A percentile compares a stretch with the other conserved stretches of the same genome.
Conservation (phyloP, 2,888 invertebrate species). For the Noctua janthina region DNA sequence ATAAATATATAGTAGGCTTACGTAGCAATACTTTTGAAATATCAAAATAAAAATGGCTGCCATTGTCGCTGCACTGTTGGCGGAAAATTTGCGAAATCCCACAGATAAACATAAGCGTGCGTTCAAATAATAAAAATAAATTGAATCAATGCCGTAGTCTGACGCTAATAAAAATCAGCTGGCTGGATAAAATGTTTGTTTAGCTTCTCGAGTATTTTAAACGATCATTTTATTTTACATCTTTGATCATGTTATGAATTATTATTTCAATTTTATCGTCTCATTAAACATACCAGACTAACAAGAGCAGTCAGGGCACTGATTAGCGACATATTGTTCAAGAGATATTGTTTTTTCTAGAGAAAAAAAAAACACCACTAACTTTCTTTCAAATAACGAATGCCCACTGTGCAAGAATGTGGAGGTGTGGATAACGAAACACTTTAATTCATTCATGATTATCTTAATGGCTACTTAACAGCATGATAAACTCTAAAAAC, state of each 20-base stretch:
- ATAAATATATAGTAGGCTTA: not conserved
- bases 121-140: slow-evolving; percentile 50
- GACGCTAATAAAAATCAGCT: slow-evolving; percentile 65
- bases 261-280: slow-evolving; percentile 58
- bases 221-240: slow-evolving; percentile 57
- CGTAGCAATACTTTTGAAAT: not conserved
- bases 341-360: slow-evolving; percentile 11
- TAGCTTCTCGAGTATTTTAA: slow-evolving; percentile 64
- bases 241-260: slow-evolving; percentile 69
- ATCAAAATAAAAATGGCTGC: not conserved
- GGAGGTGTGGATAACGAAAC: slow-evolving; percentile 22
- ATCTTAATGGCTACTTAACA: slow-evolving; percentile 47
- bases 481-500: slow-evolving; percentile 57
- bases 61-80: not conserved
- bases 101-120: slow-evolving; percentile 19
- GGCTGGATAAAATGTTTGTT: slow-evolving; percentile 67
- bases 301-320: slow-evolving; percentile 43
- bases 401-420: slow-evolving; percentile 21
- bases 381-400: slow-evolving; percentile 31
- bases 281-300: slow-evolving; percentile 48
- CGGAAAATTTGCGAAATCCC: slow-evolving; percentile 13
- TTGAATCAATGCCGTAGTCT: slow-evolving; percentile 36
- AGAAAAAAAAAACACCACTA: not conserved
- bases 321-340: slow-evolving; percentile 35
- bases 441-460: slow-evolving; percentile 53